Evolutionary conservation across 2,888 invertebrate genomes (phyloP).

Genomic region (Cephus rjabovi): DNA sequence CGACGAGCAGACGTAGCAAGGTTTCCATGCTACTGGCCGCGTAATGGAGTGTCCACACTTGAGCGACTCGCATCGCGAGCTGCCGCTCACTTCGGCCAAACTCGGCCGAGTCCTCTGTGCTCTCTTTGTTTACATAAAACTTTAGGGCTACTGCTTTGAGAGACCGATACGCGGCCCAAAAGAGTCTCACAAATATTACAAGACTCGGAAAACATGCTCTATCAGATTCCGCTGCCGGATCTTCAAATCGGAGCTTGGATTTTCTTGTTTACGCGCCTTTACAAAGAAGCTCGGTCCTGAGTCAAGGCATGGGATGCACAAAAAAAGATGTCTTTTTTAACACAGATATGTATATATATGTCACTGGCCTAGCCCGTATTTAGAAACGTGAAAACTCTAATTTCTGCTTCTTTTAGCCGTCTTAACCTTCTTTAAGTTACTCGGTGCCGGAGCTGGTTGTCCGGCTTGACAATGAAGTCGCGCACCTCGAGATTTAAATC

Average conservation of each 20-base stretch:
- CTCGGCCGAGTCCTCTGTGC: not conserved
- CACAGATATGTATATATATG: not conserved
- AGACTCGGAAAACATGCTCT: constrained; percentile 21
- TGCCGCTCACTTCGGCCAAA: not conserved
- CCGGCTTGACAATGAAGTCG: not conserved
- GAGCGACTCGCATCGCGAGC: constrained; percentile 10
- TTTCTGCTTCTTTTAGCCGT: not conserved
- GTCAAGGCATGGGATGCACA: constrained; percentile 8
- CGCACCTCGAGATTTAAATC: constrained; percentile 5
- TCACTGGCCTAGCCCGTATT: not conserved
- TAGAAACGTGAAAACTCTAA: not conserved
- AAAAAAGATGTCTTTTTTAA: constrained; percentile 24
- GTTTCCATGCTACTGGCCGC: constrained; percentile 40
- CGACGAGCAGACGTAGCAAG: constrained; percentile 6
- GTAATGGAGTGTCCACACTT: constrained; percentile 49
- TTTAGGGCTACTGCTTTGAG: constrained; percentile 41
- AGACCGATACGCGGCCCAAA: constrained; percentile 34
- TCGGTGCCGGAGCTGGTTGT: not conserved
- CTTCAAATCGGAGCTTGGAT: not conserved
- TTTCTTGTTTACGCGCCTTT: not conserved
- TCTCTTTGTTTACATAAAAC: constrained; percentile 38
- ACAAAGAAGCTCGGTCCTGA: not conserved
- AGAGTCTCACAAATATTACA: constrained; percentile 37
- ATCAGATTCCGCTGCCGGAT: not conserved
- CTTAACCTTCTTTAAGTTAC: not conserved